phyloP scores from a whole-genome alignment of 2,888 invertebrate species.

The Ptychoptera albimana region DNA sequence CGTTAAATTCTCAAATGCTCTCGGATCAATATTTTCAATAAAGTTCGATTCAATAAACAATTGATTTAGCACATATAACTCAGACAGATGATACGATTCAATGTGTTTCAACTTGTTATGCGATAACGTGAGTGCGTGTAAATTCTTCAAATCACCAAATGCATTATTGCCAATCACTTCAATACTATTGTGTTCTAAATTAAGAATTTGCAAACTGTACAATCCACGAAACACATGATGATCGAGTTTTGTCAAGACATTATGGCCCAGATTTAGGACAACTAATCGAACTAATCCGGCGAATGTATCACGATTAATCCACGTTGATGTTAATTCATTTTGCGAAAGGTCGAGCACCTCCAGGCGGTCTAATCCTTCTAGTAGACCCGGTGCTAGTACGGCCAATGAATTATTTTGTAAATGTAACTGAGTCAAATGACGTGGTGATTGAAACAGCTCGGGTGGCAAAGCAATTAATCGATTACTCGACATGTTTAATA shows the following conservation, averaged over 20 bases:
- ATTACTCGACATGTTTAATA: constrained; percentile 66
- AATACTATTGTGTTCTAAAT: constrained; percentile 55
- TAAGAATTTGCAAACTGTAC: constrained; percentile 56
- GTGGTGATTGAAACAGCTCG: constrained; percentile 58
- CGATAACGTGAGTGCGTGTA: constrained; percentile 58
- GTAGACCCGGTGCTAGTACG: constrained; percentile 55
- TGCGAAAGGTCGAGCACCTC: constrained; percentile 55
- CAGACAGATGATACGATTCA: constrained; percentile 52
- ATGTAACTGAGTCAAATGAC: constrained; percentile 53
- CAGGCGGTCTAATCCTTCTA: constrained; percentile 56
- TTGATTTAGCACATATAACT: constrained; percentile 55
- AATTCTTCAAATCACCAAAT: constrained; percentile 57
- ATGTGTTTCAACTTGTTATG: constrained; percentile 54
- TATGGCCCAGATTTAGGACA: constrained; percentile 57
- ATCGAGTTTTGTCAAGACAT: constrained; percentile 55
- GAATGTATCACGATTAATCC: constrained; percentile 65
- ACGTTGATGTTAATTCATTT: constrained; percentile 60
- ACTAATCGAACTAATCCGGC: constrained; percentile 55
- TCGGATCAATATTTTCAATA: constrained; percentile 49
- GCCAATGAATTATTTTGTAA: constrained; percentile 62
- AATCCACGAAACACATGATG: constrained; percentile 55
- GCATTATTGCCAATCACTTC: constrained; percentile 54
- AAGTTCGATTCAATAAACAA: constrained; percentile 59
- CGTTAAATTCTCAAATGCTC: constrained; percentile 61
- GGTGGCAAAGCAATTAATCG: constrained; percentile 60